These are phyloP conservation scores for Clarias batrachus DNA, from an alignment of 2,113 vertebrate species.

Conservation along the genomic window DNA sequence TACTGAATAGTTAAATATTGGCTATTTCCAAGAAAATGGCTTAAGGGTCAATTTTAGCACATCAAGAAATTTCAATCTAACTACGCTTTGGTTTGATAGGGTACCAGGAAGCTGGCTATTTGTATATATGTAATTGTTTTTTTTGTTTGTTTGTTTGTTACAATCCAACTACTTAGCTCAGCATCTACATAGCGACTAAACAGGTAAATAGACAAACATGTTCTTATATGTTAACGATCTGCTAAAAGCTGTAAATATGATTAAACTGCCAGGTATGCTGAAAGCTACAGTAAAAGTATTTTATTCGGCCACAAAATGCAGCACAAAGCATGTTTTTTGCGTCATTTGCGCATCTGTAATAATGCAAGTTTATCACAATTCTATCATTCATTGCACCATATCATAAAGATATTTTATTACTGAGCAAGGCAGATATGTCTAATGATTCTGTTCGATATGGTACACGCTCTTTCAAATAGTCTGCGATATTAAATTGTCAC, in stretches of 20 bases:
- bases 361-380: neutral
- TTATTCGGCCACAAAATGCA: neutral
- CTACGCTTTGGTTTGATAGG: constrained; percentile 41
- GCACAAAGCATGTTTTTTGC: neutral
- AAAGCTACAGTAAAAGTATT: constrained; percentile 18
- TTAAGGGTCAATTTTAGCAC: constrained; percentile 32
- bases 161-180: constrained; percentile 5
- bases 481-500: neutral
- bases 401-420: constrained; percentile 8
- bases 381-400: neutral
- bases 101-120: constrained; percentile 15
- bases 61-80: constrained; percentile 19
- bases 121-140: neutral
- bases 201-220: neutral
- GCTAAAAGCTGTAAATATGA: constrained; percentile 2
- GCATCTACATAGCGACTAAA: constrained; percentile 14
- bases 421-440: constrained; percentile 8
- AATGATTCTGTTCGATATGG: constrained; percentile 20
- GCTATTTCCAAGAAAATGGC: constrained; percentile 49
- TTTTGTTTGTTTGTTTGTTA: neutral
- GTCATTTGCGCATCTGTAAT: neutral
- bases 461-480: neutral
- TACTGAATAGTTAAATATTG: constrained; percentile 26
- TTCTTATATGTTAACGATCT: constrained; percentile 2
- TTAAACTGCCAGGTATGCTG: constrained; percentile 12